Conservation (phyloP, 2,797 vertebrate species). For the Alfaro cultratus region DNA sequence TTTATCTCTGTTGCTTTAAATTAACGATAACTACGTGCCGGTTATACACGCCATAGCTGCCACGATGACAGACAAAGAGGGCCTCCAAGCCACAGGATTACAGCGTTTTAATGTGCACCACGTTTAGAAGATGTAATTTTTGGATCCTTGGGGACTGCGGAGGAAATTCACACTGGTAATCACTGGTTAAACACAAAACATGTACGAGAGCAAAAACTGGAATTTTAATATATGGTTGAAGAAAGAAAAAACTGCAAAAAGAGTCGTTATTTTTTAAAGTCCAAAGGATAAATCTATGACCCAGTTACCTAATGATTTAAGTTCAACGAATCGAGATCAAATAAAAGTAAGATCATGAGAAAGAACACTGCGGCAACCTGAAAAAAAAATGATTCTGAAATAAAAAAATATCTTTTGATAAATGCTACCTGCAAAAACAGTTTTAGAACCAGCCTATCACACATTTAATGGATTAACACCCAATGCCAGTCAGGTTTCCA, state of each 20-base stretch:
- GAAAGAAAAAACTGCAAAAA: slow-evolving; percentile 17
- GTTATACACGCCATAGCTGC: slow-evolving; percentile 37
- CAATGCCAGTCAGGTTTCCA: not conserved
- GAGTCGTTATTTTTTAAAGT: slow-evolving; percentile 8
- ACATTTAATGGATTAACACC: not conserved
- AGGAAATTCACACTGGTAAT: slow-evolving; percentile 46
- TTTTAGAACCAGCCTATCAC: not conserved
- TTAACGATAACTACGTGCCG: slow-evolving; percentile 42
- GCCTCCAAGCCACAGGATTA: slow-evolving; percentile 59
- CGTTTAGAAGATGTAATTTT: slow-evolving; percentile 45
- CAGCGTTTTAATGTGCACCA: slow-evolving; percentile 38
- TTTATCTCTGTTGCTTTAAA: slow-evolving; percentile 56
- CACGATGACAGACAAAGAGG: slow-evolving; percentile 34
- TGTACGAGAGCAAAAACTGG: slow-evolving; percentile 17
- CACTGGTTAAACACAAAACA: slow-evolving; percentile 49
- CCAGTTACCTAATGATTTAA: not conserved
- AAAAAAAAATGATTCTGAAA: not conserved
- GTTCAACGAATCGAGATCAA: not conserved
- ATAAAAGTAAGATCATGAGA: not conserved
- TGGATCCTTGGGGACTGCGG: slow-evolving; percentile 13
- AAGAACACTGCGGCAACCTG: not conserved
- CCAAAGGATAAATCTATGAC: not conserved
- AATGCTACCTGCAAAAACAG: not conserved
- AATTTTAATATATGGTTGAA: slow-evolving; percentile 20
- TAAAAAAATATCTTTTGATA: not conserved